Evolutionary conservation across 2,113 vertebrate genomes (phyloP).

Genomic region (Gasterosteus nipponicus): DNA sequence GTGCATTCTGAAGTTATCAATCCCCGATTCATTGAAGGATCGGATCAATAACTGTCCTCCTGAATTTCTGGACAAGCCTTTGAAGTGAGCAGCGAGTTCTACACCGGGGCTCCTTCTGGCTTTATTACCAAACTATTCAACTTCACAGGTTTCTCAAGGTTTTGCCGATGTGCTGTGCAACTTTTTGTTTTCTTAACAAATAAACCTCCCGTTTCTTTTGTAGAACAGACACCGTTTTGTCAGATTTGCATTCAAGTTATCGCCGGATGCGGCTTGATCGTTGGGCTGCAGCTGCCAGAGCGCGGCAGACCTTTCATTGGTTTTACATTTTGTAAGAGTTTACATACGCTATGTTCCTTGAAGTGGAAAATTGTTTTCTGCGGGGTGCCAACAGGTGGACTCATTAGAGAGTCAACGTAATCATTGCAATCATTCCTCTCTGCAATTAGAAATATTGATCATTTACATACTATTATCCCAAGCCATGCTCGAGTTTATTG

Average conservation of each 20-base stretch:
- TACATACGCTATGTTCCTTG: conserved; percentile 71
- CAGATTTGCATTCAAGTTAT: conserved; percentile 63
- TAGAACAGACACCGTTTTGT: conserved; percentile 44
- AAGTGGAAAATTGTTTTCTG: conserved; percentile 80
- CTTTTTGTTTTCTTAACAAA: conserved; percentile 33
- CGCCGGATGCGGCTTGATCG: conserved; percentile 70
- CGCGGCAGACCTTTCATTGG: conserved; percentile 61
- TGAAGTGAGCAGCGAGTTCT: conserved; percentile 66
- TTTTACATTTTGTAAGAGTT: conserved; percentile 72
- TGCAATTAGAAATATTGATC: conserved; percentile 73
- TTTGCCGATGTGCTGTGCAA: conserved; percentile 30
- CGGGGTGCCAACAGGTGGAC: conserved; percentile 77
- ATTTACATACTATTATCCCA: conserved; percentile 64
- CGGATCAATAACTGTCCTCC: conserved; percentile 76
- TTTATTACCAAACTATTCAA: conserved; percentile 39
- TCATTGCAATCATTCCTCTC: conserved; percentile 68
- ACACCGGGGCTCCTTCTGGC: conserved; percentile 38
- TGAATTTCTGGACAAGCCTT: conserved; percentile 74
- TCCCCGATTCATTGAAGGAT: conserved; percentile 73
- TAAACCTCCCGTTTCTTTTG: conserved; percentile 25
- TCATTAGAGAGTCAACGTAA: conserved; percentile 74
- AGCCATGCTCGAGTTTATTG: conserved; percentile 36
- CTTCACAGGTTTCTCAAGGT: conserved; percentile 43
- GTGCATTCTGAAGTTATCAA: conserved; percentile 80
- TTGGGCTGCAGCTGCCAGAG: conserved; percentile 72